phyloP scores from a whole-genome alignment of 64 coral and sea anemone genomes.

The Pocillopora damicornis region DNA sequence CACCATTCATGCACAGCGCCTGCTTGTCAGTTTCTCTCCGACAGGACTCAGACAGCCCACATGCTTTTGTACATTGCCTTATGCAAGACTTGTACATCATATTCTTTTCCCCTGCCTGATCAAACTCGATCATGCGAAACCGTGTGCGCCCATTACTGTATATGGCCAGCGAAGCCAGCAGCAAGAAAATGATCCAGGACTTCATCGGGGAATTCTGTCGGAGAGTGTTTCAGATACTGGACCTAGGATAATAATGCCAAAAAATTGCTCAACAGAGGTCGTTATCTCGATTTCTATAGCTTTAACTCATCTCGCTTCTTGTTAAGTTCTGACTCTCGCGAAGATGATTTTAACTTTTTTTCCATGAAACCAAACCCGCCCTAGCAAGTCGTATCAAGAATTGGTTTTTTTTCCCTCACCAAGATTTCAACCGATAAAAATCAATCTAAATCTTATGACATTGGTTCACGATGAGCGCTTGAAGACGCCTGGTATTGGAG shows the following conservation, averaged over 20 bases:
- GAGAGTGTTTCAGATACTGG: background rate
- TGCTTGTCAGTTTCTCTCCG: too few relatives aligned
- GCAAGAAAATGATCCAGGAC: background rate
- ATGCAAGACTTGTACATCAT: background rate
- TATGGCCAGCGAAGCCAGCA: background rate
- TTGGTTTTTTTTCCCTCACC: too few relatives aligned
- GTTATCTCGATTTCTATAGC: too few relatives aligned
- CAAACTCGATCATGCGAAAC: slow-evolving; percentile 1
- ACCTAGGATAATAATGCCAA: background rate
- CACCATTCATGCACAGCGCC: background rate
- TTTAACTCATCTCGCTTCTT: too few relatives aligned
- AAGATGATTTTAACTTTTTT: too few relatives aligned
- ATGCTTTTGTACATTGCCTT: background rate
- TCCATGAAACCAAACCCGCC: too few relatives aligned
- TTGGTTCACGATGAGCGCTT: too few relatives aligned
- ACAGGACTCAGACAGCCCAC: background rate
- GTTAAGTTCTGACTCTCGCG: too few relatives aligned
- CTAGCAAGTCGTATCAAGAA: too few relatives aligned
- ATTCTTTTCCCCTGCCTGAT: background rate
- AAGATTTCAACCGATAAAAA: too few relatives aligned
- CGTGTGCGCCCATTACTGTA: slow-evolving; percentile 2
- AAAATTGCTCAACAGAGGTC: background rate
- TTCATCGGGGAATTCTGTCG: background rate
- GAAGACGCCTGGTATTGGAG: too few relatives aligned
- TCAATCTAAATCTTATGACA: too few relatives aligned